phyloP scores from a whole-genome alignment of 2,797 vertebrate species.

The Ceryle rudis region DNA sequence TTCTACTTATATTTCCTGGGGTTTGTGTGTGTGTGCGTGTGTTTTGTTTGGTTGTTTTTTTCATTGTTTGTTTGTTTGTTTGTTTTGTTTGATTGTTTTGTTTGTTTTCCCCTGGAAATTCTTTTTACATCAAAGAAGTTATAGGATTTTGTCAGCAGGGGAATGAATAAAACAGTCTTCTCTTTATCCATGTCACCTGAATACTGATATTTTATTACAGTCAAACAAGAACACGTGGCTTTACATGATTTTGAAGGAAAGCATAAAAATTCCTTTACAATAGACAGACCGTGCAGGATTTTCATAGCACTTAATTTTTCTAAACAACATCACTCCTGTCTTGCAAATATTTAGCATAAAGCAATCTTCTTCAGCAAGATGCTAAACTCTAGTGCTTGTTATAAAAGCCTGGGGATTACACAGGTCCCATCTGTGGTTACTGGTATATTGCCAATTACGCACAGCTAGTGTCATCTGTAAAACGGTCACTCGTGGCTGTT shows the following conservation, averaged over 20 bases:
- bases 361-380: background rate
- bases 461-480: background rate
- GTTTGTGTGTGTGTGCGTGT: too few relatives aligned
- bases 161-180: background rate
- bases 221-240: background rate
- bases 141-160: background rate
- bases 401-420: background rate
- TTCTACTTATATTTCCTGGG: background rate
- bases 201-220: background rate
- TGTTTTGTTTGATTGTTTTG: background rate
- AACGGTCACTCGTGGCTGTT: background rate
- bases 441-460: background rate
- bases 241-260: background rate
- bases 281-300: background rate
- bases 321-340: background rate
- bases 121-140: background rate
- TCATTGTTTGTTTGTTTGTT: too few relatives aligned
- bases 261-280: background rate
- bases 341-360: background rate
- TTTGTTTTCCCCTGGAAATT: rapidly evolving
- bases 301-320: background rate
- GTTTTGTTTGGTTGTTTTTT: too few relatives aligned
- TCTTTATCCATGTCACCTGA: background rate
- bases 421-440: background rate
- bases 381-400: background rate